Percentiles rank a stretch among this genome's conserved stretches.
phyloP scores from a whole-genome alignment of 2,113 vertebrate genomes.

The Ochotona princeps region DNA sequence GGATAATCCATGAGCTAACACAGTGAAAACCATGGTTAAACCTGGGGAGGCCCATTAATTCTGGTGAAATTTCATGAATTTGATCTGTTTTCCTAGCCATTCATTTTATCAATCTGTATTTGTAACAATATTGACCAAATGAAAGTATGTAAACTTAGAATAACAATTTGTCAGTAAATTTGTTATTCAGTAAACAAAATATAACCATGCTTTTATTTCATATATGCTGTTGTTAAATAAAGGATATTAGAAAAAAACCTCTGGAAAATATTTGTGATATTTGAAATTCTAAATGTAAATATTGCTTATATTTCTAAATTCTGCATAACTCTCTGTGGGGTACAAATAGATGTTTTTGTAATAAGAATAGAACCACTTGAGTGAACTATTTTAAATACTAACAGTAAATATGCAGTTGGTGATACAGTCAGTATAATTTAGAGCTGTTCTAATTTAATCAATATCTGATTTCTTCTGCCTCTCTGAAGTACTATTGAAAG shows the following conservation, averaged over 20 bases:
- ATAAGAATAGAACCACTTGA: not conserved
- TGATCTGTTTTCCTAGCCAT: not conserved
- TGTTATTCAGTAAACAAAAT: not conserved
- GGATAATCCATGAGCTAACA: not conserved
- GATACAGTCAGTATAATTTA: not conserved
- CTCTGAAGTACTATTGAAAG: not conserved
- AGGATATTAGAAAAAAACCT: not conserved
- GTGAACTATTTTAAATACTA: not conserved
- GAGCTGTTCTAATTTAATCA: not conserved
- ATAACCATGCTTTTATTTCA: not conserved
- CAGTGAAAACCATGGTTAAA: not conserved
- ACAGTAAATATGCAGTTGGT: not conserved
- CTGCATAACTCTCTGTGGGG: not conserved
- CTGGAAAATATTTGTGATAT: not conserved
- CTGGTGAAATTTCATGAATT: not conserved
- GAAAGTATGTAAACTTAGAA: not conserved
- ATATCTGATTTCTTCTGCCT: not conserved
- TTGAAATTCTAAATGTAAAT: conserved; percentile 13
- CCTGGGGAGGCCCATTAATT: not conserved
- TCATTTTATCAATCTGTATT: not conserved
- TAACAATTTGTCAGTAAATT: not conserved
- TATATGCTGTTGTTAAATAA: not conserved
- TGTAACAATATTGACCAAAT: not conserved
- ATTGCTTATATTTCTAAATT: not conserved
- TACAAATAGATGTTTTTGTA: not conserved